Conservation (phyloP, 2,888 invertebrate genomes). For the Drosophila yooni region DNA sequence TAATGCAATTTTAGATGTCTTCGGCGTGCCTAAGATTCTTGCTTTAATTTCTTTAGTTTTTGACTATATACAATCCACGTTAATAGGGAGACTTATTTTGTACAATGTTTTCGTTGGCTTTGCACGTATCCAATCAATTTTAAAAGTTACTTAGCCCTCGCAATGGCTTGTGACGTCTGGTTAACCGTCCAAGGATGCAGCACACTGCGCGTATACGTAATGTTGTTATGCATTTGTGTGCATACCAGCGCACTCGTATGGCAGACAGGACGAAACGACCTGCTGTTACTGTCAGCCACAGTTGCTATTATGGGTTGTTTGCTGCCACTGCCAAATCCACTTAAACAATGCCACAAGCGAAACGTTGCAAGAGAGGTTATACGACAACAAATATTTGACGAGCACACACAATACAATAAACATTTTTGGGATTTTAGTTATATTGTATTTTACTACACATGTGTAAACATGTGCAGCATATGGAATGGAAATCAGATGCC, state of each 20-base stretch:
- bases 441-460: not conserved
- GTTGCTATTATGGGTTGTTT: not conserved
- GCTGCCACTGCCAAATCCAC: not conserved
- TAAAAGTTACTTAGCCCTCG: slow-evolving; percentile 17
- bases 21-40: rapidly evolving
- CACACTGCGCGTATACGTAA: slow-evolving; percentile 38
- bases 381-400: slow-evolving; percentile 8
- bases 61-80: not conserved
- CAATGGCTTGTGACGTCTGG: slow-evolving; percentile 5
- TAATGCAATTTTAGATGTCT: not conserved
- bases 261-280: not conserved
- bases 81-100: not conserved
- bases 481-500: slow-evolving; percentile 8
- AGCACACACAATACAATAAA: not conserved
- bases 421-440: not conserved
- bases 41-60: not conserved
- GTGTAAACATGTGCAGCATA: slow-evolving; percentile 10
- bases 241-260: not conserved
- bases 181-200: slow-evolving; percentile 19
- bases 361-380: not conserved
- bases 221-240: slow-evolving; percentile 11
- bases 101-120: slow-evolving; percentile 11
- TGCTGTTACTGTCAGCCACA: not conserved
- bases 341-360: not conserved
- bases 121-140: slow-evolving; percentile 19